phyloP scores from a whole-genome alignment of 2,113 vertebrate species.

The Heterotilapia buettikoferi region DNA sequence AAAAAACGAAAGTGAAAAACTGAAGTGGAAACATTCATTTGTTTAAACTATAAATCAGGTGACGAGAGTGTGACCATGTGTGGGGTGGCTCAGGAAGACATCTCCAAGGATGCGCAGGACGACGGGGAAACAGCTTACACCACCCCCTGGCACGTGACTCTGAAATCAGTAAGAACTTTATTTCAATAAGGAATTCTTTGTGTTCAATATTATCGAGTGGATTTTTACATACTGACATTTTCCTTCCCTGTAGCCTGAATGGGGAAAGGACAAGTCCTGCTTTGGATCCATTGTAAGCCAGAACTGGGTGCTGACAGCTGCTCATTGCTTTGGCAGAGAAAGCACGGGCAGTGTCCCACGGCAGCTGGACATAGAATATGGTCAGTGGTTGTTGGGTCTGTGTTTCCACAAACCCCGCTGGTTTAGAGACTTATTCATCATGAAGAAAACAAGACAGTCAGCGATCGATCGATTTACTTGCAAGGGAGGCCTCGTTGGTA shows the following conservation, averaged over 20 bases:
- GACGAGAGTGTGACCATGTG: conserved; percentile 75
- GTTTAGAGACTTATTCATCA: too few relatives aligned
- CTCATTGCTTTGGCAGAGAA: conserved; percentile 76
- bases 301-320: conserved; percentile 80
- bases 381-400: conserved; percentile 39
- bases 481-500: too few relatives aligned
- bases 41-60: conserved; percentile 31
- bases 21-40: accelerated
- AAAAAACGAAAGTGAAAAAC: neutral
- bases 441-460: too few relatives aligned
- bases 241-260: neutral
- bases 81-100: conserved; percentile 73
- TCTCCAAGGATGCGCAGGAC: neutral
- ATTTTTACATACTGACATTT: neutral
- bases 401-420: too few relatives aligned
- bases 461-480: too few relatives aligned
- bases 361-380: neutral
- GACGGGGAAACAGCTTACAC: neutral
- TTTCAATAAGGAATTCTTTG: neutral
- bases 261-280: conserved; percentile 18
- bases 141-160: conserved; percentile 74
- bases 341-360: neutral
- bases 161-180: conserved; percentile 55
- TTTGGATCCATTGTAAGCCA: conserved; percentile 76
- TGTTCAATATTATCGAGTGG: neutral